Evolutionary conservation across 1,140 invertebrate genomes (phyloP).

Genomic region (Gryon sp.): DNA sequence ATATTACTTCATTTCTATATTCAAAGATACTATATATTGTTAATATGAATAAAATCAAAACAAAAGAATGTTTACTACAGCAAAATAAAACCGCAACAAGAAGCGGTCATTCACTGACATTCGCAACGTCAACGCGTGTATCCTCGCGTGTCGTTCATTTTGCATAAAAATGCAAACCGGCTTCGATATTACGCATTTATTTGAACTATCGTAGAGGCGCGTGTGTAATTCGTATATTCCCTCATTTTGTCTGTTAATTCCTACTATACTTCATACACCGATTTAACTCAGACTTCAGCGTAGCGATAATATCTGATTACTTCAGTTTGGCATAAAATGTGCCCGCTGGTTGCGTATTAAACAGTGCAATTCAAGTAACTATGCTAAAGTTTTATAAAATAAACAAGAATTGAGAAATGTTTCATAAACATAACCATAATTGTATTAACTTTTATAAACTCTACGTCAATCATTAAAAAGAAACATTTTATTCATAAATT

Average conservation of each 20-base stretch:
- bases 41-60: not conserved
- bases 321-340: constrained; percentile 60
- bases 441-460: constrained; percentile 2
- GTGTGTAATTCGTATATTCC: constrained; percentile 53
- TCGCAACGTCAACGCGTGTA: constrained; percentile 54
- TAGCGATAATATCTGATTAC: constrained; percentile 64
- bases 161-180: constrained; percentile 60
- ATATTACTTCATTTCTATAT: too few relatives aligned
- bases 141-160: constrained; percentile 59
- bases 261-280: constrained; percentile 57
- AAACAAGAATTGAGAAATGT: constrained; percentile 48
- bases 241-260: constrained; percentile 60
- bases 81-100: constrained; percentile 13
- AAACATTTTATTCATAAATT: too few relatives aligned
- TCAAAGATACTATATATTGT: too few relatives aligned
- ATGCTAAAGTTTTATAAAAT: constrained; percentile 57
- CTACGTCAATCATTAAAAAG: too few relatives aligned
- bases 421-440: constrained; percentile 39
- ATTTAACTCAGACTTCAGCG: constrained; percentile 52
- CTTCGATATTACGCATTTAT: constrained; percentile 63
- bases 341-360: constrained; percentile 57
- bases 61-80: constrained; percentile 20
- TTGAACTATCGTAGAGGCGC: constrained; percentile 50
- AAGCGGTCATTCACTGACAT: constrained; percentile 46
- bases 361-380: constrained; percentile 44